Evolutionary conservation across 2,113 vertebrate species (phyloP).

Genomic region (Canis aureus): DNA sequence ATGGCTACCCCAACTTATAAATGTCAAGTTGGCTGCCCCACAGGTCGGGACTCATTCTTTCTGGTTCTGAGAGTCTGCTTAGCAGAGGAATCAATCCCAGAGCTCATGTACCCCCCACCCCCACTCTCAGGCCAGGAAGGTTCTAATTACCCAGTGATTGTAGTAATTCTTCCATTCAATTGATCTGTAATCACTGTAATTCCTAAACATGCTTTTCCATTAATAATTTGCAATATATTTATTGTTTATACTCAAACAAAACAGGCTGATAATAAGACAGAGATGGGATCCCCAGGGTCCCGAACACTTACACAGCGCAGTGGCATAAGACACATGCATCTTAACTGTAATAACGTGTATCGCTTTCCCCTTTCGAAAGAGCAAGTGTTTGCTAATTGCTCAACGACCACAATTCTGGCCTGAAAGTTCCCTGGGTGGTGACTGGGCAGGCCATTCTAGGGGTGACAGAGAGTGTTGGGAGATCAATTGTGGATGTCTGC

Average conservation of each 20-base stretch:
- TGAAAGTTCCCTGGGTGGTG: not conserved
- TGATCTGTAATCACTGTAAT: constrained; percentile 71
- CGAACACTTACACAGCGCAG: constrained; percentile 44
- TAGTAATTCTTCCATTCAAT: constrained; percentile 75
- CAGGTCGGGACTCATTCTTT: not conserved
- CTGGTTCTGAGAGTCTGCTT: not conserved
- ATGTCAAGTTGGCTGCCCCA: not conserved
- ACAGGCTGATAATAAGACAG: constrained; percentile 60
- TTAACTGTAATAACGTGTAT: not conserved
- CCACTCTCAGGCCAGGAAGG: constrained; percentile 22
- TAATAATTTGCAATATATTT: constrained; percentile 71
- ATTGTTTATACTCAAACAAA: constrained; percentile 67
- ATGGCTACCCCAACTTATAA: not conserved
- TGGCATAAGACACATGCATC: not conserved
- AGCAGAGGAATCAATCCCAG: not conserved
- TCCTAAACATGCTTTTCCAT: constrained; percentile 66
- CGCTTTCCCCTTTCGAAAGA: not conserved
- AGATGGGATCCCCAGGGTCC: constrained; percentile 60
- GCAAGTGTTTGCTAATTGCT: not conserved
- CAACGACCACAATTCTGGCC: not conserved
- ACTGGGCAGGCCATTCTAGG: not conserved
- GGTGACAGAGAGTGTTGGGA: not conserved
- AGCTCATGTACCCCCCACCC: not conserved
- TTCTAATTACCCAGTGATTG: constrained; percentile 72
- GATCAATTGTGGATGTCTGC: not conserved